Evolutionary conservation across 2,888 invertebrate genomes (phyloP).

Genomic region (Drosophila prolongata): DNA sequence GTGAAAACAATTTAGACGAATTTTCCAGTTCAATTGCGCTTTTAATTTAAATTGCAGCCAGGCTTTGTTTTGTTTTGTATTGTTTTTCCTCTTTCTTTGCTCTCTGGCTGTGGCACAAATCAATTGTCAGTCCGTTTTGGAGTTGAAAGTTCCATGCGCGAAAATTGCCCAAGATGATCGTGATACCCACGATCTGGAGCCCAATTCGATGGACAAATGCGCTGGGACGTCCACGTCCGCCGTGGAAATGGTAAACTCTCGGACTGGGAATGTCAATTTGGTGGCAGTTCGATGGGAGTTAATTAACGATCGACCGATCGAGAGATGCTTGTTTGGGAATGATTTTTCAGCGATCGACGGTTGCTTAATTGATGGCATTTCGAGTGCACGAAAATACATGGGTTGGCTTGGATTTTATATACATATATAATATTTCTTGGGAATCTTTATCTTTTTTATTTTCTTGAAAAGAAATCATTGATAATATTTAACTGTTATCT

Average conservation of each 20-base stretch:
- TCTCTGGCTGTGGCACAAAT: conserved; percentile 65
- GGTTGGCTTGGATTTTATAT: neutral
- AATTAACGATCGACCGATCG: conserved; percentile 42
- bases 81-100: conserved; percentile 33
- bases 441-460: neutral
- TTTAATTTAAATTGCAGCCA: conserved; percentile 76
- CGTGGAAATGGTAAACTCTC: conserved; percentile 52
- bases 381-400: conserved; percentile 8
- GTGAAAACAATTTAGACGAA: conserved; percentile 73
- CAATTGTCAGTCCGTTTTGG: conserved; percentile 70
- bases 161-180: conserved; percentile 54
- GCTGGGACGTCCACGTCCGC: conserved; percentile 7
- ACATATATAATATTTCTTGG: neutral
- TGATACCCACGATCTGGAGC: conserved; percentile 34
- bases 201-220: conserved; percentile 30
- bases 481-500: too few species aligned
- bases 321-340: conserved; percentile 36
- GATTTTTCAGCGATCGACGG: conserved; percentile 21
- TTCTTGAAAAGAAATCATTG: too few species aligned
- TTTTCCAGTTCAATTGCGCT: conserved; percentile 81
- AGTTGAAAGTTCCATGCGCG: conserved; percentile 52
- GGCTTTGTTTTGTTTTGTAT: conserved; percentile 43
- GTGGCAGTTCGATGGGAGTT: conserved; percentile 49
- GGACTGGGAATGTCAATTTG: conserved; percentile 60
- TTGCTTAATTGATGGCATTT: conserved; percentile 36